phyloP scores from a whole-genome alignment of 2,888 invertebrate genomes.

The Nebria brevicollis region DNA sequence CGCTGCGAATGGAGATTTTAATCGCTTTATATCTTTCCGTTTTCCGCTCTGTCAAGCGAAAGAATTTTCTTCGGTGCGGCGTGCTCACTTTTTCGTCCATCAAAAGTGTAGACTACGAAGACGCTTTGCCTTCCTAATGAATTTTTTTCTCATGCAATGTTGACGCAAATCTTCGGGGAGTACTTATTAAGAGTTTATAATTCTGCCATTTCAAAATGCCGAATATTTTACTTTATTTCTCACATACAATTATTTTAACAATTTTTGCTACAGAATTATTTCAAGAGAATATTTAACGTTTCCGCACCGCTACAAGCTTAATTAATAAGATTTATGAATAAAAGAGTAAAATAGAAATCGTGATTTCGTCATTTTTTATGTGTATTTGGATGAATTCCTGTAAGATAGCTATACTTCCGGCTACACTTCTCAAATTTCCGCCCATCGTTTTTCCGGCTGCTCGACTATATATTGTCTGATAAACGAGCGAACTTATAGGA shows the following conservation, averaged over 20 bases:
- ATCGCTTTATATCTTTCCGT: slow-evolving; percentile 49
- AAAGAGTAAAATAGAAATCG: too few species aligned
- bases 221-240: not conserved
- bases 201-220: slow-evolving; percentile 9
- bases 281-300: too few species aligned
- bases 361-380: too few species aligned
- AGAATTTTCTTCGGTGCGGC: slow-evolving; percentile 38
- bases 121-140: slow-evolving; percentile 46
- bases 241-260: not conserved
- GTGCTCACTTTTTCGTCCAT: slow-evolving; percentile 40
- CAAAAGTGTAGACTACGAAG: slow-evolving; percentile 23
- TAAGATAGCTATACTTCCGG: not conserved
- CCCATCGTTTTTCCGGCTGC: slow-evolving; percentile 33
- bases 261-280: too few species aligned
- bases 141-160: slow-evolving; percentile 42
- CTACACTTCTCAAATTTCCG: slow-evolving; percentile 46
- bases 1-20: slow-evolving; percentile 49
- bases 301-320: too few species aligned
- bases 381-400: not conserved
- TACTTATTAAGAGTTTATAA: slow-evolving; percentile 43
- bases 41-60: slow-evolving; percentile 47
- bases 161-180: slow-evolving; percentile 35
- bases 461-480: slow-evolving; percentile 41
- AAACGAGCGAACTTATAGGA: slow-evolving; percentile 25
- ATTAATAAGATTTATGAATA: too few species aligned